These are phyloP conservation scores for Agrypnia vestita DNA, from an alignment of 1,140 invertebrate genomes.

Conservation along the genomic window DNA sequence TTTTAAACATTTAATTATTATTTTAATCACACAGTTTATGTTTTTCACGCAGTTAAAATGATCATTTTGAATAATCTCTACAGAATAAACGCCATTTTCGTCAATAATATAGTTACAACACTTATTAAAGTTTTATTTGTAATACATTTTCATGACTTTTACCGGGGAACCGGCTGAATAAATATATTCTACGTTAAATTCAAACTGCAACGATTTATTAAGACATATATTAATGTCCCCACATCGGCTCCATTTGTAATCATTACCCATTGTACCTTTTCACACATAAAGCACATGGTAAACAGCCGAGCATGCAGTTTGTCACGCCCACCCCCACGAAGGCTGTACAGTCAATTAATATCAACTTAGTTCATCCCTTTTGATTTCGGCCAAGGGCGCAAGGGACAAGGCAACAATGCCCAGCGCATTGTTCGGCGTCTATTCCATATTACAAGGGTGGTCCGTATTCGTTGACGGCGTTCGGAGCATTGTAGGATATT, in stretches of 20 bases:
- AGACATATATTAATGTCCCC: too few species aligned
- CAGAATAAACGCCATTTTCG: too few species aligned
- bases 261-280: neutral
- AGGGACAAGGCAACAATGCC: neutral
- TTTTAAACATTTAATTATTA: too few species aligned
- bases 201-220: too few species aligned
- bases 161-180: too few species aligned
- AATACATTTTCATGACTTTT: too few species aligned
- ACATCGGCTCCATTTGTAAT: neutral
- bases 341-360: neutral
- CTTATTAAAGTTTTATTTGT: too few species aligned
- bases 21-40: too few species aligned
- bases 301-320: neutral
- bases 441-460: constrained; percentile 5
- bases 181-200: too few species aligned
- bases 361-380: constrained; percentile 7
- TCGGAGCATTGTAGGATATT: neutral
- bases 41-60: too few species aligned
- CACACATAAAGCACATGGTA: neutral
- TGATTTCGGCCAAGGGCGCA: neutral
- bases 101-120: too few species aligned
- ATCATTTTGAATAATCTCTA: too few species aligned
- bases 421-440: neutral
- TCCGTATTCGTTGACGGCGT: neutral
- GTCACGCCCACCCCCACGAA: neutral